phyloP scores from a whole-genome alignment of 64 coral and sea anemone genomes.

The Montipora cactus region DNA sequence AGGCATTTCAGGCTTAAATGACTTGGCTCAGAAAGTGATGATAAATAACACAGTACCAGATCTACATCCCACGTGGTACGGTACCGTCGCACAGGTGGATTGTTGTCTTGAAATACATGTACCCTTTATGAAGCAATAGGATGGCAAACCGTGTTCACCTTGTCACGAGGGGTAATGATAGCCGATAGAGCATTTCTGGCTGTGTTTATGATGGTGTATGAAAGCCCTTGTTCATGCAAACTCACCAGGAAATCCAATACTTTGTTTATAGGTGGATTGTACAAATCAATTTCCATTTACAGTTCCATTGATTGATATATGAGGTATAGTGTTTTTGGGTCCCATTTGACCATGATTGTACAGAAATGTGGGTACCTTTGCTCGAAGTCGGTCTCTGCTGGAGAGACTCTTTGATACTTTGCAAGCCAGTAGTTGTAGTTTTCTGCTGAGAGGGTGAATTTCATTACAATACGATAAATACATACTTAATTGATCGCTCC shows the following conservation, averaged over 20 bases:
- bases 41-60: constrained; percentile 2
- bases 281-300: constrained; percentile 50
- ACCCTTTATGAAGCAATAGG: constrained; percentile 52
- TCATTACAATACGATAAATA: too few relatives aligned
- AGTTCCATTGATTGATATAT: constrained; percentile 56
- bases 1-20: background rate
- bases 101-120: constrained; percentile 3
- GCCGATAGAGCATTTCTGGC: too few relatives aligned
- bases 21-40: background rate
- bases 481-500: too few relatives aligned
- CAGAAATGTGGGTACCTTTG: constrained; percentile 56
- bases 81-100: background rate
- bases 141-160: background rate
- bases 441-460: constrained; percentile 29
- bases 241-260: constrained; percentile 50
- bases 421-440: constrained; percentile 55
- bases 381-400: constrained; percentile 57
- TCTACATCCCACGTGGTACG: background rate
- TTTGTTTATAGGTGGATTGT: constrained; percentile 23
- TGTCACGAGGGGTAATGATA: background rate
- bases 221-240: constrained; percentile 53
- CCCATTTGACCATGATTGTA: constrained; percentile 59
- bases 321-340: constrained; percentile 63
- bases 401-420: constrained; percentile 62
- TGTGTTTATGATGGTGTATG: constrained; percentile 58